Evolutionary conservation across 2,797 vertebrate genomes (phyloP).

Genomic region (Limnodromus scolopaceus): DNA sequence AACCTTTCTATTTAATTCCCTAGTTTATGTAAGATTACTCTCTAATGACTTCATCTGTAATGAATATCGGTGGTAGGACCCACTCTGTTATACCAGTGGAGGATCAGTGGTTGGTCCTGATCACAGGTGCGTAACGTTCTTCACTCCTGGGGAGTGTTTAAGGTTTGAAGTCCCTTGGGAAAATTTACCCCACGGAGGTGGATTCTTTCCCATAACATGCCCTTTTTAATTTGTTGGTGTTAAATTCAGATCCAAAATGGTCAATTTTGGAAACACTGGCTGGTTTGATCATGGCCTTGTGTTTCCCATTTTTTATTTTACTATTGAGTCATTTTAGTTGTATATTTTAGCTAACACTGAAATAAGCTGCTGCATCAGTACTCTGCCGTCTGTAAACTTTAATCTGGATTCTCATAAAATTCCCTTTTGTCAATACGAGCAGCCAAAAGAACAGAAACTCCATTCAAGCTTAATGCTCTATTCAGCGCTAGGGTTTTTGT

Average conservation of each 20-base stretch:
- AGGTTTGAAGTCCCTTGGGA: not conserved
- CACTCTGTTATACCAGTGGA: not conserved
- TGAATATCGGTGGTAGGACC: not conserved
- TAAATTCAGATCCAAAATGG: not conserved
- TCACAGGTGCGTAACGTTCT: not conserved
- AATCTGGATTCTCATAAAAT: not conserved
- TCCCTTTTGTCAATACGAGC: not conserved
- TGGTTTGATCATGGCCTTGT: not conserved
- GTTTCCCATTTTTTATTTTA: not conserved
- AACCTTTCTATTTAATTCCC: not conserved
- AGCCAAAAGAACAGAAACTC: not conserved
- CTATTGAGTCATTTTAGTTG: not conserved
- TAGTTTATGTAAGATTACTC: not conserved
- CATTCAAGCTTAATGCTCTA: not conserved
- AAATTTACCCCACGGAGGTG: not conserved
- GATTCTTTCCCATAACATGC: not conserved
- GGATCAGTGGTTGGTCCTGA: not conserved
- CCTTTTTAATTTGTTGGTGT: not conserved
- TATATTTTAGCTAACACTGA: not conserved
- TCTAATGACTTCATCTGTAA: not conserved
- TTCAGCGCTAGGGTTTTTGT: not conserved
- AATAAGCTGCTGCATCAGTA: not conserved
- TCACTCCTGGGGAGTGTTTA: not conserved
- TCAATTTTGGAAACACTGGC: not conserved
- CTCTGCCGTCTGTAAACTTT: not conserved